A percentile compares a stretch with the other conserved stretches of the same genome.
Evolutionary conservation across 2,113 vertebrate genomes (phyloP).

Genomic region (Struthio camelus): DNA sequence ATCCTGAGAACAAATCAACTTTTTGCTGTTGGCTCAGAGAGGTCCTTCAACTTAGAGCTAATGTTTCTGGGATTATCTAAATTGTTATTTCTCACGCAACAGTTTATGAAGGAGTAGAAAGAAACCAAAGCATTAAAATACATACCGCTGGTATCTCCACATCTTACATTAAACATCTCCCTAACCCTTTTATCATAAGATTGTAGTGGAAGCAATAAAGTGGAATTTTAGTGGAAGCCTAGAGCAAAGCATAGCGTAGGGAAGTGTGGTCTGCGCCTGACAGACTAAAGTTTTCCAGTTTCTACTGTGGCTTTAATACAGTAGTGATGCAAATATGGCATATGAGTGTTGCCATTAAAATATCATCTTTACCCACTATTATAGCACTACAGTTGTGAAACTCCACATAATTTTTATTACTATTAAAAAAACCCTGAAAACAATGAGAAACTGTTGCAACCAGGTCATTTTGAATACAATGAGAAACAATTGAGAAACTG

Average conservation of each 20-base stretch:
- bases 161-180: fast-evolving
- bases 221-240: neutral
- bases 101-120: neutral
- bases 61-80: neutral
- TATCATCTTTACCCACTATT: neutral
- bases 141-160: neutral
- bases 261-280: neutral
- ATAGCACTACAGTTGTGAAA: constrained; percentile 7
- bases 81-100: neutral
- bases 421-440: neutral
- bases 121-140: neutral
- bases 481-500: neutral
- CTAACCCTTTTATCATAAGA: neutral
- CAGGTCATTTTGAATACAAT: neutral
- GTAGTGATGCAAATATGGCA: neutral
- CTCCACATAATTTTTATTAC: neutral
- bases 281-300: neutral
- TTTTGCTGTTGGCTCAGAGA: neutral
- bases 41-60: neutral
- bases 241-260: neutral
- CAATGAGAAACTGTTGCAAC: neutral
- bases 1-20: neutral
- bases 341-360: neutral
- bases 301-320: neutral
- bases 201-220: neutral